Percentiles rank a stretch among this genome's conserved stretches.
These are phyloP conservation scores for Chirona hameri DNA, from an alignment of 2,888 invertebrate species.

Conservation along the genomic window DNA sequence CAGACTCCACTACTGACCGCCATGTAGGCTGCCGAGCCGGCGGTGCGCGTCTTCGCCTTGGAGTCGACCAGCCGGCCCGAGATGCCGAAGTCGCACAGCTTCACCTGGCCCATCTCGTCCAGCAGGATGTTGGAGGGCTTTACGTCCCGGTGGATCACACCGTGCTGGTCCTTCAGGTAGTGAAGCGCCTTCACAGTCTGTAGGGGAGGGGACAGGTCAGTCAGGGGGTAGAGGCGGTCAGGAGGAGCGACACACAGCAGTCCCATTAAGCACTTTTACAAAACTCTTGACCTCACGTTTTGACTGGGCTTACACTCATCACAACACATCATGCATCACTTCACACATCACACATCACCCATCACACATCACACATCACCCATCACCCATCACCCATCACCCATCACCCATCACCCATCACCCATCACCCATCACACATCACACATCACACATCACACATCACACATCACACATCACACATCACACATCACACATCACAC, in stretches of 20 bases:
- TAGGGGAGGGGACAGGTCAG: conserved; percentile 40
- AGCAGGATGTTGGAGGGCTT: conserved; percentile 98
- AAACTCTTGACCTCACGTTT: too few species aligned
- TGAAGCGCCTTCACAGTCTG: conserved; percentile 93
- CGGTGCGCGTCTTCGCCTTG: conserved; percentile 93
- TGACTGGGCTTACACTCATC: neutral
- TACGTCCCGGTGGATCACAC: conserved; percentile 96
- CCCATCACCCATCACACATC: too few species aligned
- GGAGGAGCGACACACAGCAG: too few species aligned
- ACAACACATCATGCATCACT: neutral
- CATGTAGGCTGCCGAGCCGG: conserved; percentile 99
- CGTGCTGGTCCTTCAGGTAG: conserved; percentile 72
- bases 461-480: too few species aligned
- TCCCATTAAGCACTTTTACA: too few species aligned
- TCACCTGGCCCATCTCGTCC: conserved; percentile 90
- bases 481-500: too few species aligned
- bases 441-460: too few species aligned
- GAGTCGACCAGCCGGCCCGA: conserved; percentile 97
- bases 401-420: too few species aligned
- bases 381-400: too few species aligned
- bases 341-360: too few species aligned
- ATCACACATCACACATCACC: too few species aligned
- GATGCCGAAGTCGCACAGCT: conserved; percentile 99
- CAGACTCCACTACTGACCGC: conserved; percentile 63
- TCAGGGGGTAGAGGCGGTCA: too few species aligned